Evolutionary conservation across 2,888 invertebrate species (phyloP).

Genomic region (Malacosoma neustria): DNA sequence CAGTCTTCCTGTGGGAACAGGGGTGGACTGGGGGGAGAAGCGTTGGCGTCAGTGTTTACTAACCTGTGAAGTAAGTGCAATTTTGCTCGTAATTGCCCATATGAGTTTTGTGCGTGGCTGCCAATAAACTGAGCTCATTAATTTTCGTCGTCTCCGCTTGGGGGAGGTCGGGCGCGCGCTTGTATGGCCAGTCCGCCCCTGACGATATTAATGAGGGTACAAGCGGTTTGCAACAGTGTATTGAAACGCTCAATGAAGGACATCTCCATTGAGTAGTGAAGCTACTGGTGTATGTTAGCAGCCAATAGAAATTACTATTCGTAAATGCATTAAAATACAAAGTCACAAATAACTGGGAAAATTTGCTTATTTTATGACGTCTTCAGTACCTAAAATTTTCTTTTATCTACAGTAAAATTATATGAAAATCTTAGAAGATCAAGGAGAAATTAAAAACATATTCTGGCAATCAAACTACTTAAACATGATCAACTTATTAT

Average conservation of each 20-base stretch:
- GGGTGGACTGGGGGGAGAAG: conserved; percentile 72
- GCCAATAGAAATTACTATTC: conserved; percentile 32
- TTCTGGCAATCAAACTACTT: background rate
- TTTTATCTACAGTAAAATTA: conserved; percentile 27
- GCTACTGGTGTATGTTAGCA: conserved; percentile 58
- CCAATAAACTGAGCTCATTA: conserved; percentile 76
- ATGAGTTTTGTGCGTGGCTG: conserved; percentile 75
- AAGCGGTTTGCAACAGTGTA: conserved; percentile 73
- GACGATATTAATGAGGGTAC: conserved; percentile 75
- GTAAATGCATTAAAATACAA: background rate
- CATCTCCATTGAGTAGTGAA: conserved; percentile 57
- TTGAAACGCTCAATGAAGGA: conserved; percentile 58
- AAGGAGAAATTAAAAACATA: background rate
- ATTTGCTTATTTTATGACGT: conserved; percentile 28
- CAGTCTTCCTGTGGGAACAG: conserved; percentile 72
- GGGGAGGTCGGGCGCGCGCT: conserved; percentile 72
- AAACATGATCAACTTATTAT: too few relatives aligned
- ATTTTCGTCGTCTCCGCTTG: conserved; percentile 74
- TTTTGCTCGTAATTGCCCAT: conserved; percentile 75
- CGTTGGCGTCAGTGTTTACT: conserved; percentile 70
- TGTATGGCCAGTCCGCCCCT: conserved; percentile 77
- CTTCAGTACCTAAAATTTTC: conserved; percentile 35
- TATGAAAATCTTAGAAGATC: background rate
- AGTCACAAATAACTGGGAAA: conserved; percentile 5
- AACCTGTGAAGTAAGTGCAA: conserved; percentile 76